phyloP scores from a whole-genome alignment of 2,888 invertebrate species.

The Pseudanteris insignis region DNA sequence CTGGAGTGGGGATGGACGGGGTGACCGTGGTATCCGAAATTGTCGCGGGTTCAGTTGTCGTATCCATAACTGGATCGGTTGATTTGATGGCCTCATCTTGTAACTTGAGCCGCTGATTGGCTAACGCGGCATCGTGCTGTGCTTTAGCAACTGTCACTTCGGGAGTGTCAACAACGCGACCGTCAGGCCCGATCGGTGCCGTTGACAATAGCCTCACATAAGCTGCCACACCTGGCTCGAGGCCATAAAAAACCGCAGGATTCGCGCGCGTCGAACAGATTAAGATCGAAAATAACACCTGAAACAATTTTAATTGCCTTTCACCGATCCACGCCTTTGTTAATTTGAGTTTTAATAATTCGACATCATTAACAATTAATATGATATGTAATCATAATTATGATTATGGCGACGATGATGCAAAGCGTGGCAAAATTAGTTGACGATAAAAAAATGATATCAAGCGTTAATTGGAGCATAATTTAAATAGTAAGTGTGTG shows the following conservation, averaged over 20 bases:
- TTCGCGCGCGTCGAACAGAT: constrained; percentile 19
- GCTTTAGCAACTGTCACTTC: constrained; percentile 59
- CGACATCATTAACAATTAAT: too few species aligned
- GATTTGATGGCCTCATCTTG: constrained; percentile 47
- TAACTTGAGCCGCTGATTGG: constrained; percentile 53
- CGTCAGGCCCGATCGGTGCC: constrained; percentile 60
- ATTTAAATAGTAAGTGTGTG: too few species aligned
- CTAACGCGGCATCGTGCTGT: constrained; percentile 61
- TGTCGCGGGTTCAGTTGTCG: constrained; percentile 9
- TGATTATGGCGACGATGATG: too few species aligned
- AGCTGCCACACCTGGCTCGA: constrained; percentile 13
- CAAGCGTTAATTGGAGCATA: too few species aligned
- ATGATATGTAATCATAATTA: too few species aligned
- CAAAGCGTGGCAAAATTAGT: neutral
- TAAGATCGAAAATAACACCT: constrained; percentile 27
- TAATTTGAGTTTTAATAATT: too few species aligned
- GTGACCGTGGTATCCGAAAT: constrained; percentile 4
- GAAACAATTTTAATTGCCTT: constrained; percentile 2
- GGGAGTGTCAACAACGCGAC: constrained; percentile 62
- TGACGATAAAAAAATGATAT: too few species aligned
- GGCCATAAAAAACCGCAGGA: constrained; percentile 13
- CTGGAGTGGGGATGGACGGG: constrained; percentile 11
- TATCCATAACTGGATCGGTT: constrained; percentile 31
- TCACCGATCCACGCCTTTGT: neutral
- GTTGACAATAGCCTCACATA: constrained; percentile 14